These are phyloP conservation scores for Psittacula derbiana DNA, from an alignment of 2,797 vertebrate species.

Conservation along the genomic window DNA sequence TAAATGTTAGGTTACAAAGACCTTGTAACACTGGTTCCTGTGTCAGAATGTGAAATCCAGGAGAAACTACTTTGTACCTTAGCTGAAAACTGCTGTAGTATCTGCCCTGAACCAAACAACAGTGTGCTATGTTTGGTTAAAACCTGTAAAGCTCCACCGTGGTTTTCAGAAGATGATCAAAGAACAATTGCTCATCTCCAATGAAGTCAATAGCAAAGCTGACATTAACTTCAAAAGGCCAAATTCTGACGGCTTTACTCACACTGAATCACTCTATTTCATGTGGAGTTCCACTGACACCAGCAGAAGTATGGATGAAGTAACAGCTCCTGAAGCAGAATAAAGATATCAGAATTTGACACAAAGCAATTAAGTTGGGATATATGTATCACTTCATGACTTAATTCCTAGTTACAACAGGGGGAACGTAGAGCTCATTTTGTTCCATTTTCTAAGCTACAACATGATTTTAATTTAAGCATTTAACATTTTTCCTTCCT, in stretches of 20 bases:
- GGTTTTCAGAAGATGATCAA: slow-evolving; percentile 1
- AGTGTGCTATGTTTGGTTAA: not conserved
- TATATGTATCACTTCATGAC: not conserved
- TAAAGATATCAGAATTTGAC: not conserved
- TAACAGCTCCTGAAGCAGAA: slow-evolving; percentile 22
- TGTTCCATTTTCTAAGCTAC: slow-evolving; percentile 40
- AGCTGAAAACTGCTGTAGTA: not conserved
- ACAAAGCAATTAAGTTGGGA: not conserved
- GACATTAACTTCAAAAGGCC: slow-evolving; percentile 19
- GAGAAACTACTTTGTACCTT: not conserved
- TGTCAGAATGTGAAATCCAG: not conserved
- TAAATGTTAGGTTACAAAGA: not conserved
- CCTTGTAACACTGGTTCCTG: not conserved
- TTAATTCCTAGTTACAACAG: not conserved
- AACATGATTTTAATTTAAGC: slow-evolving; percentile 22
- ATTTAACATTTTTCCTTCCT: slow-evolving; percentile 47
- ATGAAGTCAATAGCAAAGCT: not conserved
- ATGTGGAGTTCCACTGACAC: not conserved
- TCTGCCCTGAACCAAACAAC: not conserved
- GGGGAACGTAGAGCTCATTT: not conserved
- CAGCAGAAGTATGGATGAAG: slow-evolving; percentile 1
- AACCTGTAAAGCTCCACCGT: not conserved
- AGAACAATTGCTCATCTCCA: slow-evolving; percentile 14
- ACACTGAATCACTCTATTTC: not conserved
- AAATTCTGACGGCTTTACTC: not conserved